phyloP scores from a whole-genome alignment of 2,113 vertebrate species.

The Tupaia chinensis region DNA sequence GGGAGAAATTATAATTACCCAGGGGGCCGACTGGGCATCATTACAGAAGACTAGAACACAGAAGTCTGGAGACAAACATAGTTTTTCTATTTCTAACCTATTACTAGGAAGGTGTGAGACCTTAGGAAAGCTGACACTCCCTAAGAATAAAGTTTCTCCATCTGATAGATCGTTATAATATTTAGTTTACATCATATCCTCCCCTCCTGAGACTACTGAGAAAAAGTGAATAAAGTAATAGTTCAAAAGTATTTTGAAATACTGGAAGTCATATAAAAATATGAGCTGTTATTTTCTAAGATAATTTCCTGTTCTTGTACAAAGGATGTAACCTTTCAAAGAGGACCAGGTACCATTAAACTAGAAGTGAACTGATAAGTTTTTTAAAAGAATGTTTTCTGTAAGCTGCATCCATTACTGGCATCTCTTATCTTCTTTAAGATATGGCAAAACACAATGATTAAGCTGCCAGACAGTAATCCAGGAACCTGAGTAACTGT shows the following conservation, averaged over 20 bases:
- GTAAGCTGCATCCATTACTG: conserved; percentile 29
- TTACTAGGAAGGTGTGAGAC: not conserved
- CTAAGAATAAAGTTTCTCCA: not conserved
- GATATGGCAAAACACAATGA: not conserved
- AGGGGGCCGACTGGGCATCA: too few species aligned
- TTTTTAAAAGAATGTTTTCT: not conserved
- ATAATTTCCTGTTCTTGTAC: not conserved
- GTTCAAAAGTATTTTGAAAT: conserved; percentile 36
- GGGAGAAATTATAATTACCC: not conserved
- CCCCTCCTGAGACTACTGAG: not conserved
- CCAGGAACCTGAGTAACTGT: not conserved
- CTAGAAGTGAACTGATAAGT: not conserved
- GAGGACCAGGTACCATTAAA: not conserved
- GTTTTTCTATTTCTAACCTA: not conserved
- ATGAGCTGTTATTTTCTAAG: not conserved
- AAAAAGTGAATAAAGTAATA: not conserved
- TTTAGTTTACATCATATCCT: not conserved
- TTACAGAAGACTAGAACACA: not conserved
- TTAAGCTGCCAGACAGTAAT: not conserved
- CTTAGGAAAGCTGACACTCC: not conserved
- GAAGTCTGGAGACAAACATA: not conserved
- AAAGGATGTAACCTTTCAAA: not conserved
- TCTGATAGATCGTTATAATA: not conserved
- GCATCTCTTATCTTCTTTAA: not conserved
- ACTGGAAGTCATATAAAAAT: not conserved